Evolutionary conservation across 64 coral and sea anemone genomes (phyloP).

Genomic region (Montipora cactus): DNA sequence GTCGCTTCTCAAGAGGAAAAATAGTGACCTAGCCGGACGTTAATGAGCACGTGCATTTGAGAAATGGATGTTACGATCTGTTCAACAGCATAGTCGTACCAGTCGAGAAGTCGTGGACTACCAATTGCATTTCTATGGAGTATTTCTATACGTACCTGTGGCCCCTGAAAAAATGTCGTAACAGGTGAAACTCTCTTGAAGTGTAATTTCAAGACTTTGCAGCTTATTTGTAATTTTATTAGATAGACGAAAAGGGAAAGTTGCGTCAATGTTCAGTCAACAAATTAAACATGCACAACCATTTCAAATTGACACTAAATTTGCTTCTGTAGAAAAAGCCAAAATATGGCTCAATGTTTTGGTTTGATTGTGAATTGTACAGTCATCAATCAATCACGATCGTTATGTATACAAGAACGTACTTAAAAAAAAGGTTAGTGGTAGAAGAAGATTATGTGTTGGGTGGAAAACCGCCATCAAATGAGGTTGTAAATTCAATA

Average conservation of each 20-base stretch:
- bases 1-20: conserved; percentile 6
- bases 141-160: background rate
- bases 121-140: no score
- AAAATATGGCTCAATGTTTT: background rate
- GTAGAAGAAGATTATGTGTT: background rate
- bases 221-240: background rate
- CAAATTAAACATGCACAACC: background rate
- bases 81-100: background rate
- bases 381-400: background rate
- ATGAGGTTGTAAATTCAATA: no score
- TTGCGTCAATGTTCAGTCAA: background rate
- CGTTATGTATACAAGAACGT: background rate
- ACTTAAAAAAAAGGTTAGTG: background rate
- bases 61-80: background rate
- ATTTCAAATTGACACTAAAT: background rate
- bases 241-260: background rate
- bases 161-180: background rate
- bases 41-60: background rate
- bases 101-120: no score
- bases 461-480: no score
- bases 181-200: background rate
- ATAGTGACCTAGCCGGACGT: background rate
- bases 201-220: background rate
- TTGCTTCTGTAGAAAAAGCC: background rate
- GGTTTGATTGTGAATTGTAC: background rate